phyloP scores from a whole-genome alignment of 2,888 invertebrate species.

The Mycalesis mineus region DNA sequence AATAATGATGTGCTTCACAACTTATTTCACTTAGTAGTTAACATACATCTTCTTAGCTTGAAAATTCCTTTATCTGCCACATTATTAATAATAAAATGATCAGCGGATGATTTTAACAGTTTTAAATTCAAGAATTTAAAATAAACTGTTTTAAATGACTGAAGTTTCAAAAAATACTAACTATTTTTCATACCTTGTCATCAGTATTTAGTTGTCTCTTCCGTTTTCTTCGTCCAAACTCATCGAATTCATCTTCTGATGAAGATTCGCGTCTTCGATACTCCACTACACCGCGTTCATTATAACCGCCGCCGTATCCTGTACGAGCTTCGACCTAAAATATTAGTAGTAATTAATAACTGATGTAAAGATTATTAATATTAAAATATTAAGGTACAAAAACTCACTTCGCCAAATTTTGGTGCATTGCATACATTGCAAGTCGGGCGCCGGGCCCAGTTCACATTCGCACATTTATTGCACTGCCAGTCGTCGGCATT shows the following conservation, averaged over 20 bases:
- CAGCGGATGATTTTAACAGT: slow-evolving; percentile 16
- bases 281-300: slow-evolving; percentile 97
- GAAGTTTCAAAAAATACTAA: not conserved
- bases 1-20: slow-evolving; percentile 74
- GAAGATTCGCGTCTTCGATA: slow-evolving; percentile 92
- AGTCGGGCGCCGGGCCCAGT: slow-evolving; percentile 96
- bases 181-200: slow-evolving; percentile 43
- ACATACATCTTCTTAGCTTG: slow-evolving; percentile 73
- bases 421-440: slow-evolving; percentile 99
- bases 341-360: not conserved
- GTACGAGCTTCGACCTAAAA: slow-evolving; percentile 83
- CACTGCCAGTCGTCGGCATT: slow-evolving; percentile 99
- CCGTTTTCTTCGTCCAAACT: slow-evolving; percentile 86
- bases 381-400: not conserved
- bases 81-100: slow-evolving; percentile 39
- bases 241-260: slow-evolving; percentile 97
- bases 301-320: slow-evolving; percentile 93
- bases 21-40: slow-evolving; percentile 53
- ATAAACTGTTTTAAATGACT: slow-evolving; percentile 2
- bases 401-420: slow-evolving; percentile 94
- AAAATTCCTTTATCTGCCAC: slow-evolving; percentile 65
- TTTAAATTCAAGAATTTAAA: not conserved
- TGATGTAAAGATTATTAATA: not conserved
- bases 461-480: slow-evolving; percentile 99
- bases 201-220: slow-evolving; percentile 54